phyloP scores from a whole-genome alignment of 2,888 invertebrate species.

The Siphlonurus alternatus region DNA sequence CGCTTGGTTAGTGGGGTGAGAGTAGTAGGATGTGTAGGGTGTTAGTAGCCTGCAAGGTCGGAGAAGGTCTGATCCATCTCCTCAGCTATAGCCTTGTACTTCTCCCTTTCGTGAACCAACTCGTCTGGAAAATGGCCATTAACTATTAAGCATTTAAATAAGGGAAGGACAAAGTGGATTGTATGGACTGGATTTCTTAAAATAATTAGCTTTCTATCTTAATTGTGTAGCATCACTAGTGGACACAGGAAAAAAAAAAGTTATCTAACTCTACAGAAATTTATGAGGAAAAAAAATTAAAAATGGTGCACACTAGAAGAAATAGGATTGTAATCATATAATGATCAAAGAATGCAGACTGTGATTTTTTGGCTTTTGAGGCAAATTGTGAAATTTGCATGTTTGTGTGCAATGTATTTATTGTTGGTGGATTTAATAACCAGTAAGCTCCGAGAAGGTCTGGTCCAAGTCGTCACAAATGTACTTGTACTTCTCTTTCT shows the following conservation, averaged over 20 bases:
- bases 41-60: constrained; percentile 79
- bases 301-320: neutral
- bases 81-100: constrained; percentile 95
- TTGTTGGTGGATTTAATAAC: constrained; percentile 33
- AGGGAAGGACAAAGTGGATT: neutral
- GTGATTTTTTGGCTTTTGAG: neutral
- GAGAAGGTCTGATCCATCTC: constrained; percentile 95
- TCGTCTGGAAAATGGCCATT: constrained; percentile 48
- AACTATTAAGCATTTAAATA: neutral
- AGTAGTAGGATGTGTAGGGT: neutral
- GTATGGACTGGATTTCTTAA: neutral
- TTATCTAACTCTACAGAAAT: neutral
- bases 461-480: constrained; percentile 61
- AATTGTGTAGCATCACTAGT: neutral
- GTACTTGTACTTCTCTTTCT: constrained; percentile 61
- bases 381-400: neutral
- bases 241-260: neutral
- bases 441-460: constrained; percentile 57
- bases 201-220: neutral
- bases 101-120: constrained; percentile 79
- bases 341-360: neutral
- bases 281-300: neutral
- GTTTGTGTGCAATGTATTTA: neutral
- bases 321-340: neutral
- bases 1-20: neutral